phyloP scores from a whole-genome alignment of 35 echinoderm and acorn worm genomes.

The Chiridota heheva region DNA sequence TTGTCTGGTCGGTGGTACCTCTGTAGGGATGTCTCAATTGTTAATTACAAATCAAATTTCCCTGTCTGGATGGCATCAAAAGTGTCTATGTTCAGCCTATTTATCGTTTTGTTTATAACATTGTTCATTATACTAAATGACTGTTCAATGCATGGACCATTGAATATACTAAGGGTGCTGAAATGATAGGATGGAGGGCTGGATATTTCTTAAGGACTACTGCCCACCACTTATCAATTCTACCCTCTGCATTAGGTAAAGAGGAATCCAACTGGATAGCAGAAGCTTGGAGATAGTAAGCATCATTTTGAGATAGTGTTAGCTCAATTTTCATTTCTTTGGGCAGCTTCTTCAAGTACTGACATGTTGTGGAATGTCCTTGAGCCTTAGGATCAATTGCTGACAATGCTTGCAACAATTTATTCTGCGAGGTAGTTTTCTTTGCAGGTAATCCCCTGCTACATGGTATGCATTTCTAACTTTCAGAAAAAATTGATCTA shows the following conservation, averaged over 20 bases:
- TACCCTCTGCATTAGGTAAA: no score
- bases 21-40: background rate
- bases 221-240: no score
- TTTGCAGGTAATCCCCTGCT: conserved; percentile 1
- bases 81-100: background rate
- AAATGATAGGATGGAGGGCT: no score
- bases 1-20: conserved; percentile 5
- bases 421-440: conserved; percentile 8
- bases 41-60: conserved; percentile 4
- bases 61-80: conserved; percentile 21
- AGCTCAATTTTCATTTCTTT: no score
- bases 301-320: no score
- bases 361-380: conserved; percentile 2
- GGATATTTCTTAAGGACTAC: no score
- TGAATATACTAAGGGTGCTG: no score
- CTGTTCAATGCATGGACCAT: no score
- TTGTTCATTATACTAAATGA: no score
- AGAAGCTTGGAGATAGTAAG: no score
- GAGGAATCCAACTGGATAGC: no score
- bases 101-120: no score
- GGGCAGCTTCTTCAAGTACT: conserved; percentile 16
- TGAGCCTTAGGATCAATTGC: conserved; percentile 27
- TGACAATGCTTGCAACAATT: conserved; percentile 7
- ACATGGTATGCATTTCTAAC: conserved; percentile 27
- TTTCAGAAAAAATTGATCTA: background rate